Evolutionary conservation across 1,140 invertebrate species (phyloP).

Genomic region (Drosophila jambulina): DNA sequence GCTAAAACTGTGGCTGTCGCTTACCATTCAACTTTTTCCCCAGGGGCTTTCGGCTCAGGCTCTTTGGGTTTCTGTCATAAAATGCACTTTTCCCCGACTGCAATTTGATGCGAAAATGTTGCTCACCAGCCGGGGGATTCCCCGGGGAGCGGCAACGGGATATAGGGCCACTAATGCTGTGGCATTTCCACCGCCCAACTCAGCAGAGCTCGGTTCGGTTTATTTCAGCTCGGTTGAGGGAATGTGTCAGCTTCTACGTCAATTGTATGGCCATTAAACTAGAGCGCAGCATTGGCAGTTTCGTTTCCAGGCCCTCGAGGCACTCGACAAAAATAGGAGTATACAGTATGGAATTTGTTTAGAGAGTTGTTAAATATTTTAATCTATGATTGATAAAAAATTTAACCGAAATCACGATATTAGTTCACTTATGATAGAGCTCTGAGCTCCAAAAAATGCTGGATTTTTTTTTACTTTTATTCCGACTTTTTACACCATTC

Average conservation of each 20-base stretch:
- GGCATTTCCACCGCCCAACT: slow-evolving; percentile 20
- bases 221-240: slow-evolving; percentile 28
- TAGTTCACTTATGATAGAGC: neutral
- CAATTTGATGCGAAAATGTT: slow-evolving; percentile 39
- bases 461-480: neutral
- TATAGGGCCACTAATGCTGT: slow-evolving; percentile 34
- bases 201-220: slow-evolving; percentile 30
- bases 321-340: slow-evolving; percentile 17
- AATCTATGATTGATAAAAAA: neutral
- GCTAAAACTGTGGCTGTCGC: slow-evolving; percentile 27
- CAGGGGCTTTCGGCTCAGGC: neutral
- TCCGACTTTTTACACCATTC: slow-evolving; percentile 52
- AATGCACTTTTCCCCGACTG: slow-evolving; percentile 22
- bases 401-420: neutral
- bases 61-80: slow-evolving; percentile 11
- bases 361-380: no score
- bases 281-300: slow-evolving; percentile 43
- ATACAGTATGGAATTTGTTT: no score
- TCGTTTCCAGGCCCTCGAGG: neutral
- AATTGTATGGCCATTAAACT: slow-evolving; percentile 77
- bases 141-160: slow-evolving; percentile 6
- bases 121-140: neutral
- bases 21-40: slow-evolving; percentile 15
- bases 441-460: neutral
- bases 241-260: slow-evolving; percentile 68